Conservation (phyloP, 2,113 vertebrate genomes). For the Orthonyx spaldingii region DNA sequence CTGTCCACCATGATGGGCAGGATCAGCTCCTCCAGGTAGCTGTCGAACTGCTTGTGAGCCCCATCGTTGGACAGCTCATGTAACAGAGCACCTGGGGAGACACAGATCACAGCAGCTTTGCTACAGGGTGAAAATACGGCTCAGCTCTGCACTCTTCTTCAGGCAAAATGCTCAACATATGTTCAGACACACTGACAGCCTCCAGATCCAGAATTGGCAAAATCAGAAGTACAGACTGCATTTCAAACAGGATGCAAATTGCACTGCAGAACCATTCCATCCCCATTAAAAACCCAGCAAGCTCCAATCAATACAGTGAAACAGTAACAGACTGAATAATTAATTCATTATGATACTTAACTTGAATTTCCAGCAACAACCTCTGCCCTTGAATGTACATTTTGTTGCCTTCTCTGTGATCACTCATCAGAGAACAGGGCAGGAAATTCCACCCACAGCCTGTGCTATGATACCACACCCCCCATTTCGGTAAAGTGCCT, state of each 20-base stretch:
- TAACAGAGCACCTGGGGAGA: slow-evolving; percentile 83
- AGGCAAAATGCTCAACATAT: not conserved
- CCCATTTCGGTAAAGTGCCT: not conserved
- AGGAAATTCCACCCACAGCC: not conserved
- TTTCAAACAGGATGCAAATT: not conserved
- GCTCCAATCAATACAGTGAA: not conserved
- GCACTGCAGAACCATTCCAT: not conserved
- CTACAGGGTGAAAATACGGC: not conserved
- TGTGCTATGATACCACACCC: not conserved
- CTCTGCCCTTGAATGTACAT: not conserved
- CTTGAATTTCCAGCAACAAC: not conserved
- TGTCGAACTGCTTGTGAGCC: slow-evolving; percentile 90
- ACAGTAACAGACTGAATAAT: not conserved
- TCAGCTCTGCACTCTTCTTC: not conserved
- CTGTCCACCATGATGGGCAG: slow-evolving; percentile 94
- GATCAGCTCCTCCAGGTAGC: slow-evolving; percentile 92
- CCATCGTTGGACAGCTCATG: slow-evolving; percentile 95
- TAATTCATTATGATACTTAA: not conserved
- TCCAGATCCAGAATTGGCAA: not conserved
- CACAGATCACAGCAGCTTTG: not conserved
- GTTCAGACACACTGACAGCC: not conserved
- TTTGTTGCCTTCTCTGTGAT: not conserved
- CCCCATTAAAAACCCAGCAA: not conserved
- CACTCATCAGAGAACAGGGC: not conserved
- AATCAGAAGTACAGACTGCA: not conserved